Evolutionary conservation across 1,140 invertebrate genomes (phyloP).

Genomic region (Drosophila ficusphila): DNA sequence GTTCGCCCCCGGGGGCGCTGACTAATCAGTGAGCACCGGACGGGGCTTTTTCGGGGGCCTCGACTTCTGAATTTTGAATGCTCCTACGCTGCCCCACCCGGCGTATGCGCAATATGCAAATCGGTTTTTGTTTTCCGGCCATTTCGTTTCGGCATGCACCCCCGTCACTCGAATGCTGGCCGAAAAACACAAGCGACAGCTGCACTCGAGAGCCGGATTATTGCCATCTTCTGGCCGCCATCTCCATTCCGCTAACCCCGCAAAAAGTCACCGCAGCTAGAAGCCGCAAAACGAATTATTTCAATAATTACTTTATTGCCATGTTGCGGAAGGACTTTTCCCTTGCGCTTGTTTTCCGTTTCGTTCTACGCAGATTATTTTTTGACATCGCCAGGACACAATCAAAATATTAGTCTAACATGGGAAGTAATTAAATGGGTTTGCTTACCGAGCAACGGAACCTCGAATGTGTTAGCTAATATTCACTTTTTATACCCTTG

Average conservation of each 20-base stretch:
- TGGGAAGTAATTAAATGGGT: slow-evolving; percentile 1
- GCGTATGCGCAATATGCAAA: slow-evolving; percentile 75
- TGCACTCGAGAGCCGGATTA: slow-evolving; percentile 40
- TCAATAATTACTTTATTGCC: slow-evolving; percentile 63
- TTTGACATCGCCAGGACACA: no score
- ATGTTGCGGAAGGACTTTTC: background rate
- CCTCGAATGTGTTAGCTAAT: no score
- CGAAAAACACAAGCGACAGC: slow-evolving; percentile 55
- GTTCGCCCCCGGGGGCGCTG: slow-evolving; percentile 5
- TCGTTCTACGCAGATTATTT: no score
- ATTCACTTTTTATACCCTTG: no score
- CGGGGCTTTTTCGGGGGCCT: background rate
- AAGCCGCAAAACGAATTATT: slow-evolving; percentile 22
- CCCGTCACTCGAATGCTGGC: slow-evolving; percentile 52
- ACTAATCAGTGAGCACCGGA: slow-evolving; percentile 49
- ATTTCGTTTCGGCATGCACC: slow-evolving; percentile 40
- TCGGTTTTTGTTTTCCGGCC: slow-evolving; percentile 14
- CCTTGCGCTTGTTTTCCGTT: background rate
- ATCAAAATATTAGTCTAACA: slow-evolving; percentile 28
- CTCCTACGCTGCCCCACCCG: slow-evolving; percentile 14
- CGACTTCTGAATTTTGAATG: no score
- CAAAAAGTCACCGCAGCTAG: slow-evolving; percentile 58
- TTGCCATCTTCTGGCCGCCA: slow-evolving; percentile 24
- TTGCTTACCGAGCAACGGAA: no score
- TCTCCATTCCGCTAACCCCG: background rate